Percentiles rank a stretch among this genome's conserved stretches.
Evolutionary conservation across 2,888 invertebrate genomes (phyloP).

Genomic region (Biston betularia): DNA sequence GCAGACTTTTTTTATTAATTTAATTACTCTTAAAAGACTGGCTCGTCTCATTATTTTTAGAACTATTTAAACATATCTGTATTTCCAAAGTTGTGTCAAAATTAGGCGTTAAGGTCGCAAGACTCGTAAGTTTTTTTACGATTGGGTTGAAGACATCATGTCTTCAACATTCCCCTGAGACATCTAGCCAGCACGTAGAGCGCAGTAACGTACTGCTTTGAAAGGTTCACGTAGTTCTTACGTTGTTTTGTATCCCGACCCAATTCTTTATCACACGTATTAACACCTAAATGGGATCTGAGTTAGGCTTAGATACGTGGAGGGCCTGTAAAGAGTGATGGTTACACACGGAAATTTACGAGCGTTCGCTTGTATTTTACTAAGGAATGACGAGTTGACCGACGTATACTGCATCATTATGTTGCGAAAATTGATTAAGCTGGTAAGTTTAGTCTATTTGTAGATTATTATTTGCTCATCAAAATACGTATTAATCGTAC

Average conservation of each 20-base stretch:
- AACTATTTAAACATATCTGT: too few relatives aligned
- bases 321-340: slow-evolving; percentile 34
- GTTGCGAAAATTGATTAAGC: not conserved
- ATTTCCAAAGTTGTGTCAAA: not conserved
- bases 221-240: slow-evolving; percentile 51
- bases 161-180: slow-evolving; percentile 35
- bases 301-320: slow-evolving; percentile 42
- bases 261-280: slow-evolving; percentile 48
- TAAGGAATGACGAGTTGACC: slow-evolving; percentile 16
- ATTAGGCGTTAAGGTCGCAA: not conserved
- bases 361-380: slow-evolving; percentile 18
- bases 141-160: slow-evolving; percentile 34
- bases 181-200: slow-evolving; percentile 31
- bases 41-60: too few relatives aligned
- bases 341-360: slow-evolving; percentile 30
- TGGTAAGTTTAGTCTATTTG: not conserved
- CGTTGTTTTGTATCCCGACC: slow-evolving; percentile 46
- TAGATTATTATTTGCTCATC: not conserved
- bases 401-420: not conserved
- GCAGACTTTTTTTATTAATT: too few relatives aligned
- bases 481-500: not conserved
- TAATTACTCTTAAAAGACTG: too few relatives aligned
- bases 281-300: slow-evolving; percentile 48
- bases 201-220: slow-evolving; percentile 42
- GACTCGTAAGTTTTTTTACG: slow-evolving; percentile 37